Evolutionary conservation across 92 coral and sea anemone genomes (phyloP).

Genomic region (Isaurus tuberculatus): DNA sequence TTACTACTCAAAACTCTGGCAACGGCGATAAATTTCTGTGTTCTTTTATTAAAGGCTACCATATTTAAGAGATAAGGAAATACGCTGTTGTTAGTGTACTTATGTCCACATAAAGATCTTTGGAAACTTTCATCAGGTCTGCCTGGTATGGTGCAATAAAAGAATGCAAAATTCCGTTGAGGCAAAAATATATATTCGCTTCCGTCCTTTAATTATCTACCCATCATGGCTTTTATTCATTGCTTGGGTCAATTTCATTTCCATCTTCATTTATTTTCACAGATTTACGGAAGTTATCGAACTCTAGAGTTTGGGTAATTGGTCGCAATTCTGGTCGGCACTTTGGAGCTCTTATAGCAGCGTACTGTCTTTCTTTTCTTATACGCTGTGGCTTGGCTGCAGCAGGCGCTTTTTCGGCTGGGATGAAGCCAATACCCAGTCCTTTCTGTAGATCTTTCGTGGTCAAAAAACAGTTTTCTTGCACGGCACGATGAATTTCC

Average conservation of each 20-base stretch:
- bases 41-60: slow-evolving; percentile 21
- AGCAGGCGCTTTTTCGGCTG: slow-evolving; percentile 53
- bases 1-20: slow-evolving; percentile 39
- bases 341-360: not conserved
- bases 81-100: slow-evolving; percentile 38
- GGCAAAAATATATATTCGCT: slow-evolving; percentile 39
- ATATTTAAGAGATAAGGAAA: slow-evolving; percentile 20
- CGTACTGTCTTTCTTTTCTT: slow-evolving; percentile 34
- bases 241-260: not conserved
- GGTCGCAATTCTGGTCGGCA: slow-evolving; percentile 3
- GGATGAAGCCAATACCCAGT: slow-evolving; percentile 57
- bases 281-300: not conserved
- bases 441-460: slow-evolving; percentile 66
- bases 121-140: slow-evolving; percentile 2
- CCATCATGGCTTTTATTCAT: slow-evolving; percentile 30
- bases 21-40: slow-evolving; percentile 19
- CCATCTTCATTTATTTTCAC: not conserved
- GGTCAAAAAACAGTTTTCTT: slow-evolving; percentile 26
- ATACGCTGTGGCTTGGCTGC: slow-evolving; percentile 58
- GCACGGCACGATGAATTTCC: not conserved
- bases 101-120: slow-evolving; percentile 43
- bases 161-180: slow-evolving; percentile 39
- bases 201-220: slow-evolving; percentile 52
- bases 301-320: not conserved
- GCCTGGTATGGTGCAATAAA: slow-evolving; percentile 51